phyloP scores from a whole-genome alignment of 2,113 vertebrate species.

The Eptesicus fuscus region DNA sequence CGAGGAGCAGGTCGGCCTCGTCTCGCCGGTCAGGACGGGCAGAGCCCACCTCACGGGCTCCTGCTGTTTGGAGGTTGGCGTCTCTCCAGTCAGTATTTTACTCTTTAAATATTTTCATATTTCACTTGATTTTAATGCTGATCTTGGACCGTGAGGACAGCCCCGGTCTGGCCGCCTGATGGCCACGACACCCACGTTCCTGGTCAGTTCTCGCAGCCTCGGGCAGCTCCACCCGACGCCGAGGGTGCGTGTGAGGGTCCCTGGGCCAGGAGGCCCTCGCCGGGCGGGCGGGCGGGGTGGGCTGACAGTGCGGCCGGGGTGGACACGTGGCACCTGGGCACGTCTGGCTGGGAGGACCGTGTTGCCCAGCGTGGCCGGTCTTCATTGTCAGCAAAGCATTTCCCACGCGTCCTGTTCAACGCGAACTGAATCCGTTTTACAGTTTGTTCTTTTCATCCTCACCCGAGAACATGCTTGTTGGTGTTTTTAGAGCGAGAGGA shows the following conservation, averaged over 20 bases:
- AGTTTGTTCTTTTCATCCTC: not conserved
- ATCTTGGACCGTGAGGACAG: not conserved
- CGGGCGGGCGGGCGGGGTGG: rapidly evolving
- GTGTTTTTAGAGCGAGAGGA: not conserved
- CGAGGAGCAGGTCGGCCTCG: rapidly evolving
- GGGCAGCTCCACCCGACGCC: rapidly evolving
- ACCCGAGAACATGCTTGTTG: not conserved
- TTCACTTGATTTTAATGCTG: rapidly evolving
- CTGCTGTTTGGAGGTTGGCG: not conserved
- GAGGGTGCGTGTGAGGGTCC: not conserved
- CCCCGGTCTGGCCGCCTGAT: not conserved
- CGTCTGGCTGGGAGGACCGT: rapidly evolving
- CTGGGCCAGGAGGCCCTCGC: rapidly evolving
- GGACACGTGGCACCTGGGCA: rapidly evolving
- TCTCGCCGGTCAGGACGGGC: not conserved
- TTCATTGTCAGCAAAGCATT: not conserved
- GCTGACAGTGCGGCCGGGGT: rapidly evolving
- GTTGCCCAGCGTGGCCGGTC: rapidly evolving
- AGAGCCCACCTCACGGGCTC: not conserved
- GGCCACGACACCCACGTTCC: rapidly evolving
- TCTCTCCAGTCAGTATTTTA: rapidly evolving
- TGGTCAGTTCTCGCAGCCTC: not conserved
- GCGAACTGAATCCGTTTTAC: too few species aligned
- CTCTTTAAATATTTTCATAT: too few species aligned
- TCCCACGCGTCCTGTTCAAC: rapidly evolving